Evolutionary conservation across 2,888 invertebrate species (phyloP).

Genomic region (Notodromas monacha): DNA sequence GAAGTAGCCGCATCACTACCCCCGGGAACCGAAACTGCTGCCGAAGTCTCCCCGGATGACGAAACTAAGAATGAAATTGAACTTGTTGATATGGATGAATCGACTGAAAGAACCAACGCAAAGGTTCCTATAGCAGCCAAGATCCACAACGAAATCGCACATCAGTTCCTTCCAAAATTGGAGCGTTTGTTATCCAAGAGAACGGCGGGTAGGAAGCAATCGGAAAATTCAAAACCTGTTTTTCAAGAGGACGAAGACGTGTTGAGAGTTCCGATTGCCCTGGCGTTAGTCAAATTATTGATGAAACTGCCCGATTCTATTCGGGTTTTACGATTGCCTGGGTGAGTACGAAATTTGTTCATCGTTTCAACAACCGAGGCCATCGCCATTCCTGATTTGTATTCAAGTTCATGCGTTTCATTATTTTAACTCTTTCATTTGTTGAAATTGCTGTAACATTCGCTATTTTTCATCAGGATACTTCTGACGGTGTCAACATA

Average conservation of each 20-base stretch:
- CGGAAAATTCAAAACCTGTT: constrained; percentile 15
- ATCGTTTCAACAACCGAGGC: background rate
- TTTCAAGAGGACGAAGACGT: constrained; percentile 34
- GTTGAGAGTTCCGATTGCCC: constrained; percentile 55
- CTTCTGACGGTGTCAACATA: constrained; percentile 66
- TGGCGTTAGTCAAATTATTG: constrained; percentile 64
- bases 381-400: constrained; percentile 1
- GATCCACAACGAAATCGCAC: constrained; percentile 33
- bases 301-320: constrained; percentile 46
- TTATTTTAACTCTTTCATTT: constrained; percentile 10
- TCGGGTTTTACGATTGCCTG: constrained; percentile 39
- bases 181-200: constrained; percentile 33
- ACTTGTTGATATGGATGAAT: constrained; percentile 6
- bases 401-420: constrained; percentile 7
- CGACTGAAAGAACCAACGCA: constrained; percentile 12
- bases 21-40: background rate
- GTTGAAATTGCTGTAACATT: constrained; percentile 13
- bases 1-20: background rate
- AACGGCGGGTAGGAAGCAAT: constrained; percentile 37
- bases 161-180: constrained; percentile 40
- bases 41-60: constrained; percentile 8
- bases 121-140: constrained; percentile 27
- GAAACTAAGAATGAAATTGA: constrained; percentile 8
- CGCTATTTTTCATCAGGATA: no score
- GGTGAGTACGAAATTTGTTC: no score